Evolutionary conservation across 2,888 invertebrate species (phyloP).

Genomic region (Timema cristinae): DNA sequence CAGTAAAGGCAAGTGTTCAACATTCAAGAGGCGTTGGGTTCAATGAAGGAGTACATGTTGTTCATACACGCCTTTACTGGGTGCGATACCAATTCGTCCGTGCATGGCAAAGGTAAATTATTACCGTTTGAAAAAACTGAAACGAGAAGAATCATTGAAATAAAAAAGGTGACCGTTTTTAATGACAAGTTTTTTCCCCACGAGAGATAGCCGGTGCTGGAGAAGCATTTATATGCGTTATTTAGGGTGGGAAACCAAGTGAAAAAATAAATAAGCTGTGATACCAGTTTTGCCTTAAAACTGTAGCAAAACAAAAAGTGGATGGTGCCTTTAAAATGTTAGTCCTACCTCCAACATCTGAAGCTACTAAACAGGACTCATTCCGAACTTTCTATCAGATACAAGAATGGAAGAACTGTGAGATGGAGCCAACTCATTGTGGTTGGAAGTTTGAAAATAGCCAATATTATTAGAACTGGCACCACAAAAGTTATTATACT

Average conservation of each 20-base stretch:
- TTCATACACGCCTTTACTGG: background rate
- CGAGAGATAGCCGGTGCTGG: background rate
- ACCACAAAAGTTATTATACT: slow-evolving; percentile 7
- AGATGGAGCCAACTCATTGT: background rate
- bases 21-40: background rate
- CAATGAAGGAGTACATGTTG: background rate
- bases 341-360: slow-evolving; percentile 5
- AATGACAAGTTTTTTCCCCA: background rate
- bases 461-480: slow-evolving; percentile 6
- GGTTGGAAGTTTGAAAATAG: slow-evolving; percentile 13
- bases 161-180: background rate
- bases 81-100: background rate
- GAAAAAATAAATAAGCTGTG: slow-evolving; percentile 2
- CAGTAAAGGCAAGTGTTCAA: background rate
- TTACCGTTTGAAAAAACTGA: background rate
- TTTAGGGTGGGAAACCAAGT: background rate
- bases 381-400: slow-evolving; percentile 6
- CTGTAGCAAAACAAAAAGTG: background rate
- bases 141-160: background rate
- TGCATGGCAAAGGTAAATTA: background rate
- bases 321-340: background rate
- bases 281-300: slow-evolving; percentile 6
- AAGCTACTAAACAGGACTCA: slow-evolving; percentile 6
- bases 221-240: background rate
- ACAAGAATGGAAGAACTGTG: slow-evolving; percentile 5